Conservation (phyloP, 2,113 vertebrate species). For the Mesembrinibis cayennensis region DNA sequence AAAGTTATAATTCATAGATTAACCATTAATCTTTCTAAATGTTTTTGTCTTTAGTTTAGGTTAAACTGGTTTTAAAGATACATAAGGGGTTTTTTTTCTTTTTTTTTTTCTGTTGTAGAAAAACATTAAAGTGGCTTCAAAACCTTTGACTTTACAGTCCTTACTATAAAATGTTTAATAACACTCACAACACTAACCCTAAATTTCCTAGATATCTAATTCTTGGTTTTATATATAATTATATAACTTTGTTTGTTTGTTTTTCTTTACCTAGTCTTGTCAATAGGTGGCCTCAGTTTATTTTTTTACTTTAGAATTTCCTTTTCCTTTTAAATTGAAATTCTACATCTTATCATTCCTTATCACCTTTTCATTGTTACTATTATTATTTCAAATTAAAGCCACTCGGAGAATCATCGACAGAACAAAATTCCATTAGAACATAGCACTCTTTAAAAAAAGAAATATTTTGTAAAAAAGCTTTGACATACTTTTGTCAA, state of each 20-base stretch:
- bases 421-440: not conserved
- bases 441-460: not conserved
- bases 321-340: not conserved
- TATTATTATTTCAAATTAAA: not conserved
- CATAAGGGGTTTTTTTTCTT: not conserved
- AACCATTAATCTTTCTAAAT: not conserved
- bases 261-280: not conserved
- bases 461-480: not conserved
- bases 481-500: not conserved
- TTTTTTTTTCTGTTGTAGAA: not conserved
- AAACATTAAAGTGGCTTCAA: not conserved
- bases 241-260: not conserved
- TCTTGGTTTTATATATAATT: not conserved
- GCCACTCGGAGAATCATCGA: not conserved
- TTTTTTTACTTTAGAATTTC: not conserved
- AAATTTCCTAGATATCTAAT: not conserved
- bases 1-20: not conserved
- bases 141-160: not conserved
- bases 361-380: not conserved
- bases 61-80: not conserved
- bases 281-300: slow-evolving; percentile 14
- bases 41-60: not conserved
- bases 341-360: not conserved
- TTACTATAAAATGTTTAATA: not conserved
- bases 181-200: not conserved